A percentile compares a stretch with the other conserved stretches of the same genome.
Conservation (phyloP, 2,797 vertebrate genomes). For the Micrastur ruficollis region DNA sequence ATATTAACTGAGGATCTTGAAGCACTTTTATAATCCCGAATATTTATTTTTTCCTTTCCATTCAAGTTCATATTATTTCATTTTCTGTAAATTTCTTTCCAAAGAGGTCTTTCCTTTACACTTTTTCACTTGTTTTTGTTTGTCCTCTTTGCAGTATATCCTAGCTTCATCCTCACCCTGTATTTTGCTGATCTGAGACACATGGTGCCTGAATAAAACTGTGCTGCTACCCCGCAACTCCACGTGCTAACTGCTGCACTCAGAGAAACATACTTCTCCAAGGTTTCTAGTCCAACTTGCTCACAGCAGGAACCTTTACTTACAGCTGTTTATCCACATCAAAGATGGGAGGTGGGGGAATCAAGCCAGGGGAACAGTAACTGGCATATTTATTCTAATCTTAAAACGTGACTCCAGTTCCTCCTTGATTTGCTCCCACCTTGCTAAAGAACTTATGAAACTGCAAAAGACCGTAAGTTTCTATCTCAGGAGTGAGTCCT, state of each 20-base stretch:
- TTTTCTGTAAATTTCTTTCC: not conserved
- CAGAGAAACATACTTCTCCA: not conserved
- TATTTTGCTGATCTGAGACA: not conserved
- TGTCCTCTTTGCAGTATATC: not conserved
- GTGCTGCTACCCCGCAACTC: not conserved
- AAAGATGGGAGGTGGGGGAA: not conserved
- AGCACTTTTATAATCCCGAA: not conserved
- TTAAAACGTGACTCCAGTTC: not conserved
- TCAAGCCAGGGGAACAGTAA: not conserved
- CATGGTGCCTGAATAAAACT: not conserved
- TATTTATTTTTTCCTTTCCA: not conserved
- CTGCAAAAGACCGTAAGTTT: not conserved
- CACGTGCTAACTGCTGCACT: not conserved
- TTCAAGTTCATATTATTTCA: not conserved
- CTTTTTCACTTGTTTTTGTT: not conserved
- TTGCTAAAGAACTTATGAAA: not conserved
- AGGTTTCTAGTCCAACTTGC: not conserved
- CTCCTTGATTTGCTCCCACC: not conserved
- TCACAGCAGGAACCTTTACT: not conserved
- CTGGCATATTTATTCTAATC: not conserved
- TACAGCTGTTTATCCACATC: not conserved
- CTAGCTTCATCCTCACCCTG: not conserved
- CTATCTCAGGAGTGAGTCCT: not conserved
- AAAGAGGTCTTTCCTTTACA: not conserved
- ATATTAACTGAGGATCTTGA: not conserved